These are phyloP conservation scores for Chloromyia formosa DNA, from an alignment of 2,888 invertebrate genomes.

Conservation along the genomic window DNA sequence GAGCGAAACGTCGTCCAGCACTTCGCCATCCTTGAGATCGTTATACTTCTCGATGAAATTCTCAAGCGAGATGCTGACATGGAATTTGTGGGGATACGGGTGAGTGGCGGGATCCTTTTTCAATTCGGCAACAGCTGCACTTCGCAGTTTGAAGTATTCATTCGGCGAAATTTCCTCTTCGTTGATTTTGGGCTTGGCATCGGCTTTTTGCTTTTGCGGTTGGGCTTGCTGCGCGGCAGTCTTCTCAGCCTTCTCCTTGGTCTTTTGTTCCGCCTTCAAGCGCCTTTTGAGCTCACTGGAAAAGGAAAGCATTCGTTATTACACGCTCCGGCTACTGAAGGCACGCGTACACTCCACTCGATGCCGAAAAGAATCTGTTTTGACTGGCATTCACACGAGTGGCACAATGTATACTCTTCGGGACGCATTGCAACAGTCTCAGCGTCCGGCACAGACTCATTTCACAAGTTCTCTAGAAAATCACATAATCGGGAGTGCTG, in stretches of 20 bases:
- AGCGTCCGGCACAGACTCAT: constrained; percentile 23
- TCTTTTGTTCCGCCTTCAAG: constrained; percentile 91
- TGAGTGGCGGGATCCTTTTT: constrained; percentile 75
- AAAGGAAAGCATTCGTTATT: too few species aligned
- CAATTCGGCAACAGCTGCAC: constrained; percentile 80
- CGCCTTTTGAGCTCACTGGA: constrained; percentile 92
- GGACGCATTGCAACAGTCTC: constrained; percentile 10
- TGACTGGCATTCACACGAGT: background rate
- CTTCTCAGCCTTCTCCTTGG: constrained; percentile 88
- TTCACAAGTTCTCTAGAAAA: background rate
- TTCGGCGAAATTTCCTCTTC: constrained; percentile 92
- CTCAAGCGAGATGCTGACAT: constrained; percentile 87
- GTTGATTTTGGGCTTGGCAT: constrained; percentile 59
- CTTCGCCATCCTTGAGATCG: constrained; percentile 77
- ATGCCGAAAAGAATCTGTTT: constrained; percentile 31
- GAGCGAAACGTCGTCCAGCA: constrained; percentile 72
- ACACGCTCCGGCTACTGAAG: constrained; percentile 29
- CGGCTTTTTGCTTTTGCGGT: constrained; percentile 54
- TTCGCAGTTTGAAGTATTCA: constrained; percentile 92
- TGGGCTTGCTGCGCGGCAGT: constrained; percentile 60
- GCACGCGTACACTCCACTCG: constrained; percentile 35
- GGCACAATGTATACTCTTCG: background rate
- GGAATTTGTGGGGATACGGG: constrained; percentile 98
- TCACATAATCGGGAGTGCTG: background rate
- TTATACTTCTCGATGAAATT: constrained; percentile 86